A percentile compares a stretch with the other conserved stretches of the same genome.
These are phyloP conservation scores for Clarias laeviceps DNA, from an alignment of 2,797 vertebrate genomes.

Conservation along the genomic window DNA sequence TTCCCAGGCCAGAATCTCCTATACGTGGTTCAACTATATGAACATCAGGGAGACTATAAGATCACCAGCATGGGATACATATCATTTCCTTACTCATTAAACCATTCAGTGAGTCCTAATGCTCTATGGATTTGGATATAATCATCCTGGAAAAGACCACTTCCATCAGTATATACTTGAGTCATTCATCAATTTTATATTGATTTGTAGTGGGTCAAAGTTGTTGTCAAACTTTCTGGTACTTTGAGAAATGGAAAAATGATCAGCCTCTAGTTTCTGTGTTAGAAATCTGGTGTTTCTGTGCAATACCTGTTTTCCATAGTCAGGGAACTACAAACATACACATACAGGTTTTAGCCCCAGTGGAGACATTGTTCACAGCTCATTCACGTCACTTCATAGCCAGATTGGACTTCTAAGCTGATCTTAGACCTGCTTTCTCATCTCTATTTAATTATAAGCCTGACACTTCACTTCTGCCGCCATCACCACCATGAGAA, in stretches of 20 bases:
- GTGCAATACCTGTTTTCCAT: neutral
- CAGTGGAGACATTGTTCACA: slow-evolving; percentile 32
- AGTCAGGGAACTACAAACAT: slow-evolving; percentile 1
- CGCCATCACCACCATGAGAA: slow-evolving; percentile 10
- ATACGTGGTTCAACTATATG: too few species aligned
- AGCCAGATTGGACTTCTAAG: neutral
- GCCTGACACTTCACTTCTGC: neutral
- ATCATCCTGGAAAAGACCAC: neutral
- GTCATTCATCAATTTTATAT: neutral
- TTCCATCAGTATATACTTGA: neutral
- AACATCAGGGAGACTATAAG: neutral
- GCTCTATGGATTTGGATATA: neutral
- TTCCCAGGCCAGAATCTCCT: neutral
- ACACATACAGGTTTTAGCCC: slow-evolving; percentile 20
- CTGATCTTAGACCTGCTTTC: neutral
- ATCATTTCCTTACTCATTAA: slow-evolving; percentile 1
- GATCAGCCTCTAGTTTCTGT: neutral
- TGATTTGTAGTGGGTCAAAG: neutral
- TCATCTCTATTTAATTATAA: slow-evolving; percentile 12
- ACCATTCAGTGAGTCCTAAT: neutral
- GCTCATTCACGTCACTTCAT: neutral
- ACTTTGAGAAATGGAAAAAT: neutral
- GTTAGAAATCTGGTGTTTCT: neutral
- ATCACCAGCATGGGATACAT: neutral
- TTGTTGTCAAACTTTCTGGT: too few species aligned